Evolutionary conservation across 2,113 vertebrate species (phyloP).

Genomic region (Myrmecobius fasciatus): DNA sequence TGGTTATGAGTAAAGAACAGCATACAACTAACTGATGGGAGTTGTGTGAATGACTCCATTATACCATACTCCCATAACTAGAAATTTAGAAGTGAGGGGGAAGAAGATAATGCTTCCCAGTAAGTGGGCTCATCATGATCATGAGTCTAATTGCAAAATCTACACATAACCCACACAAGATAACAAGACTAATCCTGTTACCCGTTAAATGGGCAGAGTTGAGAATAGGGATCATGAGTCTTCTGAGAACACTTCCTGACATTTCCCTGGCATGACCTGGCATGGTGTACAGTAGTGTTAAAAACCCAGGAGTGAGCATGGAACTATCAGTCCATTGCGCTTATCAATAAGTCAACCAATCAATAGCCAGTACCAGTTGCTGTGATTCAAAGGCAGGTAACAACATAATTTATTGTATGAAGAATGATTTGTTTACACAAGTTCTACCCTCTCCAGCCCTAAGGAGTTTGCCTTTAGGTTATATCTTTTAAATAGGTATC

Average conservation of each 20-base stretch:
- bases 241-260: not conserved
- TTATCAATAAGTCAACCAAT: not conserved
- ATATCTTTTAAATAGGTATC: not conserved
- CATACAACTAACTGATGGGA: too few species aligned
- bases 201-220: not conserved
- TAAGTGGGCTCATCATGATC: not conserved
- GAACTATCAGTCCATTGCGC: not conserved
- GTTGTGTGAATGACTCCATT: not conserved
- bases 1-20: not conserved
- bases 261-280: not conserved
- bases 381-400: not conserved
- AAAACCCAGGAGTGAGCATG: not conserved
- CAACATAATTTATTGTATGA: conserved; percentile 21
- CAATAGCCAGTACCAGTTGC: not conserved
- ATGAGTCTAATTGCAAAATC: not conserved
- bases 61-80: not conserved
- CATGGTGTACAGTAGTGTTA: not conserved
- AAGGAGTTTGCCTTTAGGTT: not conserved
- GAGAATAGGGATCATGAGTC: not conserved
- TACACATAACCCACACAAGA: not conserved
- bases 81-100: not conserved
- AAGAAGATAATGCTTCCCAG: not conserved
- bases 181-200: not conserved
- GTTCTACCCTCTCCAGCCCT: not conserved
- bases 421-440: not conserved